A percentile compares a stretch with the other conserved stretches of the same genome.
These are phyloP conservation scores for Eumerus sabulonum DNA, from an alignment of 2,888 invertebrate species.

Conservation along the genomic window DNA sequence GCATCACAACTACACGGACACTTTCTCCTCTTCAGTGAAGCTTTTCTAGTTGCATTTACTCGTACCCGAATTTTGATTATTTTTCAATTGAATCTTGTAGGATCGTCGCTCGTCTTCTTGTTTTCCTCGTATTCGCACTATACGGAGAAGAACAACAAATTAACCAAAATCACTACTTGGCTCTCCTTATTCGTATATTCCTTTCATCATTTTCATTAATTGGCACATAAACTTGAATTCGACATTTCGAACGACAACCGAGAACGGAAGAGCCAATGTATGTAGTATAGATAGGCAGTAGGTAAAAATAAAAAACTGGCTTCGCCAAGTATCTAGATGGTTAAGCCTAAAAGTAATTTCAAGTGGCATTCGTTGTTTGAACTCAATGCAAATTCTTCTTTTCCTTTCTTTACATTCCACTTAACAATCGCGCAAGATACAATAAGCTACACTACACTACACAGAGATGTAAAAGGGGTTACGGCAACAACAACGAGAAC, in stretches of 20 bases:
- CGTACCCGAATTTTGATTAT: slow-evolving; percentile 53
- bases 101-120: slow-evolving; percentile 15
- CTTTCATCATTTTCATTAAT: slow-evolving; percentile 12
- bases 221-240: slow-evolving; percentile 14
- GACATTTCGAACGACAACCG: slow-evolving; percentile 1
- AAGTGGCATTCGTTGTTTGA: no score
- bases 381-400: slow-evolving; percentile 1
- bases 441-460: not conserved
- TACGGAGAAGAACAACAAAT: no score
- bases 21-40: slow-evolving; percentile 61
- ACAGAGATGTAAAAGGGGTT: slow-evolving; percentile 7
- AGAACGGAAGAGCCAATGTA: no score
- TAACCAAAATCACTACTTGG: no score
- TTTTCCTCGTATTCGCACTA: slow-evolving; percentile 2
- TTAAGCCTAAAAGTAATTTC: no score
- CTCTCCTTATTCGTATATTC: not conserved
- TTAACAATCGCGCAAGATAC: no score
- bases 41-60: slow-evolving; percentile 57
- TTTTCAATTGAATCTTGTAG: slow-evolving; percentile 55
- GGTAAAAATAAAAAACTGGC: no score
- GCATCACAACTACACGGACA: slow-evolving; percentile 65
- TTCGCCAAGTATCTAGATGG: no score
- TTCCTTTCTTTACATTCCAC: slow-evolving; percentile 3
- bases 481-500: slow-evolving; percentile 1
- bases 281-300: no score